Evolutionary conservation across 2,888 invertebrate genomes (phyloP).

Genomic region (Anthophora plumipes): DNA sequence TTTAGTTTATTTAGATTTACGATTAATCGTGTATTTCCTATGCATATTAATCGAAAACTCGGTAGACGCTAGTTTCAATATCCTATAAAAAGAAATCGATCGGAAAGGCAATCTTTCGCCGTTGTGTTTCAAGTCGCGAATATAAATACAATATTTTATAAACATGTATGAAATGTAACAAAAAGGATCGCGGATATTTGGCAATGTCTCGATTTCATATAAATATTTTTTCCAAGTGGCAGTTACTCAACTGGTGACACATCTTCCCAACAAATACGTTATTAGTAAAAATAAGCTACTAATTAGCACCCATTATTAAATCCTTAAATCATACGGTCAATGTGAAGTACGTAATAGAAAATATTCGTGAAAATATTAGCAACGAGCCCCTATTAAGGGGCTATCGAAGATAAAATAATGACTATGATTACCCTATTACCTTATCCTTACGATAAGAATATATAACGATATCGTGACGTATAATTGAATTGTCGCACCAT

Average conservation of each 20-base stretch:
- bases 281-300: slow-evolving; percentile 65
- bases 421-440: slow-evolving; percentile 41
- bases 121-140: not conserved
- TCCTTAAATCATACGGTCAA: slow-evolving; percentile 49
- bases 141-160: slow-evolving; percentile 67
- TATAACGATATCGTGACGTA: slow-evolving; percentile 24
- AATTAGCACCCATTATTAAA: slow-evolving; percentile 71
- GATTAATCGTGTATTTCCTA: not conserved
- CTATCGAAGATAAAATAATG: slow-evolving; percentile 44
- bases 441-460: slow-evolving; percentile 41
- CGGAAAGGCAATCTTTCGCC: not conserved
- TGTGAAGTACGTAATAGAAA: slow-evolving; percentile 50
- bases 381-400: slow-evolving; percentile 44
- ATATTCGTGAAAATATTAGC: slow-evolving; percentile 54
- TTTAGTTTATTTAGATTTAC: not conserved
- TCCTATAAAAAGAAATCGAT: not conserved
- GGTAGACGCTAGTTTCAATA: slow-evolving; percentile 3
- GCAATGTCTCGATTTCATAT: slow-evolving; percentile 18
- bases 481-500: slow-evolving; percentile 33
- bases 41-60: not conserved
- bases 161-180: slow-evolving; percentile 57
- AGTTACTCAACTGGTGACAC: not conserved
- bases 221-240: slow-evolving; percentile 23
- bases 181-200: slow-evolving; percentile 12
- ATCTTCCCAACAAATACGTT: slow-evolving; percentile 30